Base-by-base conservation (phyloP, 2,113 vertebrate species). In the Chiloscyllium plagiosum region DNA sequence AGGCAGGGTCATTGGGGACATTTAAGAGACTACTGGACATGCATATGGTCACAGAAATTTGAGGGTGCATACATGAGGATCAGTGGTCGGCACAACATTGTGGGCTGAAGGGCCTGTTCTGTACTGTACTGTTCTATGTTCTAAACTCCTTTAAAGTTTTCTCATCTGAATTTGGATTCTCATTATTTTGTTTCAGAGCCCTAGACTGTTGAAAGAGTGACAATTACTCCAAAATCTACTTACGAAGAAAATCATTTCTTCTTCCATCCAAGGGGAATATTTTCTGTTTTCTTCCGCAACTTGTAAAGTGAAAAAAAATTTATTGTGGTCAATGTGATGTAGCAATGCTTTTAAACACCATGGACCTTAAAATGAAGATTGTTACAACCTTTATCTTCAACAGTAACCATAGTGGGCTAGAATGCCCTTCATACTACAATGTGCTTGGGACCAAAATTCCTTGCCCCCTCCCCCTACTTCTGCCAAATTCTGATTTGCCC, bases 251-350 rank as follows among this genome's bases (percentile, higher is more conserved):
- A 66, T 93, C 66, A 93, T n/a, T 93, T 93, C 89, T 93, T 93
- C 89, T 93, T 93, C 89, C 89, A 93, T 66, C 89, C 89, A 33
- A 93, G 89, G 19, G 89, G 89, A 6, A 93, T 93, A 66, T 66
- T 93, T 93, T 93, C 89, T 66, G 89, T 93, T 93, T 93, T 93
- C 89, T 93, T 93, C 89, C 17, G 33, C 89, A 93, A 37, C 61
- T 93, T 93, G 56, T 37, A 93, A 93, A 66, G 61, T 93, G 37
- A 93, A 37, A 66, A 66, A 66, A 66, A 50, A n/a, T 6, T 92
- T 92, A 92, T 92, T 66, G 61, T 66, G 20, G 61, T 2, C 61
- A 66, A 83, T 42, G 12, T 83, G 78, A n/a, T 10, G 3, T 6
- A 20, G n/a, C 37, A 80, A 80, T 80, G 78, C 78, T 80, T 80